These are phyloP conservation scores for Dicrostonyx torquatus DNA, from an alignment of 2,797 vertebrate species.

Conservation along the genomic window DNA sequence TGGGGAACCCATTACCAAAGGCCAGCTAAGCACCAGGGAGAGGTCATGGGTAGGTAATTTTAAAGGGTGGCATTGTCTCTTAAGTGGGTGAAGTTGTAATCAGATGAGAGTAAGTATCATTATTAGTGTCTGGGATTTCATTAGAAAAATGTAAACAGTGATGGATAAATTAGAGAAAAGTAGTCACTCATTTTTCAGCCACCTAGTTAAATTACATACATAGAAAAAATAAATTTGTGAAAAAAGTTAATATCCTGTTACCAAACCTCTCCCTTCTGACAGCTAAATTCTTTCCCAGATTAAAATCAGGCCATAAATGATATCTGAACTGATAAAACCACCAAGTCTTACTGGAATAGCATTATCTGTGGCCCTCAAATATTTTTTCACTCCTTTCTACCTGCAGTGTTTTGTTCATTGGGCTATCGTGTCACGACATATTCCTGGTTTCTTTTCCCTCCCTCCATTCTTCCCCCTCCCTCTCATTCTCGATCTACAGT, in stretches of 20 bases:
- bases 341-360: slow-evolving; percentile 1
- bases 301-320: neutral
- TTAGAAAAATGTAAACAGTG: slow-evolving; percentile 28
- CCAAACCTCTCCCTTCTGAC: slow-evolving; percentile 13
- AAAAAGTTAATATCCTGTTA: slow-evolving; percentile 22
- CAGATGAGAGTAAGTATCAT: slow-evolving; percentile 12
- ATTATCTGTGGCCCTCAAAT: slow-evolving; percentile 23
- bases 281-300: slow-evolving; percentile 30
- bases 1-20: no score
- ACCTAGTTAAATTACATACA: slow-evolving; percentile 37
- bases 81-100: slow-evolving; percentile 32
- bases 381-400: slow-evolving; percentile 33
- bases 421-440: slow-evolving; percentile 3
- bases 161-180: neutral
- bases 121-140: slow-evolving; percentile 12
- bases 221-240: slow-evolving; percentile 48
- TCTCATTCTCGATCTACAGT: neutral
- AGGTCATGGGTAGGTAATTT: neutral
- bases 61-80: neutral
- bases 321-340: slow-evolving; percentile 33
- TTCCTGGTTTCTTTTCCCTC: slow-evolving; percentile 5
- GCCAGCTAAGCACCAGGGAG: no score
- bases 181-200: slow-evolving; percentile 17
- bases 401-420: slow-evolving; percentile 6
- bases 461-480: neutral